These are phyloP conservation scores for Andrena bucephala DNA, from an alignment of 2,888 invertebrate species.

Conservation along the genomic window DNA sequence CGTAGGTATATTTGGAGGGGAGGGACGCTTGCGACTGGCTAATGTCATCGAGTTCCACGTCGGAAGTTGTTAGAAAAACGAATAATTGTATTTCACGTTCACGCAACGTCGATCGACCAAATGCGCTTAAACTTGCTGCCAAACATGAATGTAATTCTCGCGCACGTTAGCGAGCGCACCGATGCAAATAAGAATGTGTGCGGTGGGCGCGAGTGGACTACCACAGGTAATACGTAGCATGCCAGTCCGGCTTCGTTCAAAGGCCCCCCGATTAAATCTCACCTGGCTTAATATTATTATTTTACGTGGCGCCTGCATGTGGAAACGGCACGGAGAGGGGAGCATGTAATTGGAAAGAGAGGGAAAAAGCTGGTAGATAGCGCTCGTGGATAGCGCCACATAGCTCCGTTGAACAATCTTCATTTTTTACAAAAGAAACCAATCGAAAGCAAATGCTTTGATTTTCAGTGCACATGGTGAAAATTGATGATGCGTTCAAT, in stretches of 20 bases:
- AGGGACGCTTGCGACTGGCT: background rate
- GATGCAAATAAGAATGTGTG: background rate
- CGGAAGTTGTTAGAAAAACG: conserved; percentile 14
- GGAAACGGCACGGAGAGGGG: conserved; percentile 21
- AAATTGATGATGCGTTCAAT: too few relatives aligned
- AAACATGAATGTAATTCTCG: conserved; percentile 48
- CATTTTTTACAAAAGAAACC: background rate
- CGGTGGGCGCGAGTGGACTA: conserved; percentile 2
- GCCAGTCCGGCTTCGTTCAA: conserved; percentile 78
- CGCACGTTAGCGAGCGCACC: conserved; percentile 1
- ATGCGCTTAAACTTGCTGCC: conserved; percentile 74
- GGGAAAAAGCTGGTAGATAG: conserved; percentile 17
- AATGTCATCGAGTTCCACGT: background rate
- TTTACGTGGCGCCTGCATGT: conserved; percentile 72
- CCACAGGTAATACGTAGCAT: conserved; percentile 70
- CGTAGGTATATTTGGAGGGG: background rate
- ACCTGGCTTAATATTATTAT: conserved; percentile 80
- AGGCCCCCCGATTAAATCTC: conserved; percentile 79
- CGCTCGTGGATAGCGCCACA: conserved; percentile 27
- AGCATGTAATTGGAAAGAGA: conserved; percentile 30
- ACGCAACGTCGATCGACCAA: conserved; percentile 70
- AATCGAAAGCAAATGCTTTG: too few relatives aligned
- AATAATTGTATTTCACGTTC: conserved; percentile 8
- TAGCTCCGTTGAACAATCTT: conserved; percentile 14
- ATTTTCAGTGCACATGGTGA: too few relatives aligned